Percentiles rank a stretch among this genome's conserved stretches.
Conservation (phyloP, 2,888 invertebrate species). For the Saturnia japonica region DNA sequence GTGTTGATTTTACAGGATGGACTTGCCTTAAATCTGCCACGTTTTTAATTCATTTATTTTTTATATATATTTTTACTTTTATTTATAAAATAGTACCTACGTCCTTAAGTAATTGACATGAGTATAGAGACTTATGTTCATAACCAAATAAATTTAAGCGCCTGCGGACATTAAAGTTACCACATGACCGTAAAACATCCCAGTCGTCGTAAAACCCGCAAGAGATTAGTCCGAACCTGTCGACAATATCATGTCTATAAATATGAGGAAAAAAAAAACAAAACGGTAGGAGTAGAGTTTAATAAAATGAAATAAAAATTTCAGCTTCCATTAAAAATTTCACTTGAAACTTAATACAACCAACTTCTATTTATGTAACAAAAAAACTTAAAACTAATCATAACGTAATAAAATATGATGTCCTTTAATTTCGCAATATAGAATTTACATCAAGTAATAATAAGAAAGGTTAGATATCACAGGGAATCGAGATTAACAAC, state of each 20-base stretch:
- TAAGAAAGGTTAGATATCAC: neutral
- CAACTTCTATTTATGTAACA: too few relatives aligned
- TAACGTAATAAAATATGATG: too few relatives aligned
- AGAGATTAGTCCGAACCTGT: neutral
- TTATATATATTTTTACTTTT: neutral
- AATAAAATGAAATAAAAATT: too few relatives aligned
- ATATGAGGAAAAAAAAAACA: neutral
- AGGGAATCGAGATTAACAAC: conserved; percentile 9
- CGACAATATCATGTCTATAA: neutral
- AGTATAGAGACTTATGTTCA: neutral
- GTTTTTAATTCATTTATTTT: neutral
- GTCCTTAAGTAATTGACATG: neutral
- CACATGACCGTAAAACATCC: neutral
- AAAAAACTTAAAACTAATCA: too few relatives aligned
- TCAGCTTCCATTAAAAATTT: too few relatives aligned
- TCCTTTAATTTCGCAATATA: too few relatives aligned
- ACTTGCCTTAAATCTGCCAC: too few relatives aligned
- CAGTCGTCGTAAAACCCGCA: neutral
- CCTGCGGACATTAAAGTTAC: neutral
- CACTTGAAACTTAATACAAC: too few relatives aligned
- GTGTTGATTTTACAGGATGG: too few relatives aligned
- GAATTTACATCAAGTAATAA: neutral
- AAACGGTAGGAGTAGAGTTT: too few relatives aligned
- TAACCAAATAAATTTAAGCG: neutral
- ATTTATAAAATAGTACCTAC: neutral